Base-by-base conservation (phyloP, 2,113 vertebrate genomes). In the Corydoras sp. region DNA sequence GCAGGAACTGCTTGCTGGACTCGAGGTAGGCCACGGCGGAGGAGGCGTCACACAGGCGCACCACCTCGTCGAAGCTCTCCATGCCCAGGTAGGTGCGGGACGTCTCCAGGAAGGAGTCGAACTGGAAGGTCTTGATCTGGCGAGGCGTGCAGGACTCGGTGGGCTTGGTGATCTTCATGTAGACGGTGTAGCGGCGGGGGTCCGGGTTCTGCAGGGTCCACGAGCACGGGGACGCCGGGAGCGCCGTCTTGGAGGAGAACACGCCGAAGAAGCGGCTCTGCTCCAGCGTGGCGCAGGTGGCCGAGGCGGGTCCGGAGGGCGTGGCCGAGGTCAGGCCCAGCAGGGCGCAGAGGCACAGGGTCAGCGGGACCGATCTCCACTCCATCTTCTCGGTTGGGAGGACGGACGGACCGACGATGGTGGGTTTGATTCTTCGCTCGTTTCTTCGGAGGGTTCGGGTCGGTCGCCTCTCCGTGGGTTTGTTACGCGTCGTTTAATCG, bases 121-220 rank as follows among this genome's bases (percentile, higher is more conserved):
- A 99, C 83, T 99, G 97, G 88, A 95, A 97, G 83, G 97, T 96
- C 65, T 87, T 92, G 79, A 99, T 87, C 82, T 92, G 90, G 62
- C 89, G 90, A 9, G 93, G 85, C 0, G 77, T 69, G 77, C 97
- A 98, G 77, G 91, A 74, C 31, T 88, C 80, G 0, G 89, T 82
- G 0, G 93, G 93, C 80, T 99, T 98, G 81, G 93, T 88, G 82
- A 98, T 94, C 78, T 99, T 99, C 93, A 99, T 91, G 89, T 95
- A 99, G 82, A 99, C 90, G 0, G 91, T 99, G 89, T 99, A 99
- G 70, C 97, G 93, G 78, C 96, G 88, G 0, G 97, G 97, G 82
- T 98, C 97, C 0, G 97, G 97, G 86, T 99, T 99, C 86, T 97
- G 97, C 82, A 99, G 93, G 79, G 95, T 97, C 97, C 97, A 99